Conservation (phyloP, 2,113 vertebrate genomes). For the Smithornis capensis region DNA sequence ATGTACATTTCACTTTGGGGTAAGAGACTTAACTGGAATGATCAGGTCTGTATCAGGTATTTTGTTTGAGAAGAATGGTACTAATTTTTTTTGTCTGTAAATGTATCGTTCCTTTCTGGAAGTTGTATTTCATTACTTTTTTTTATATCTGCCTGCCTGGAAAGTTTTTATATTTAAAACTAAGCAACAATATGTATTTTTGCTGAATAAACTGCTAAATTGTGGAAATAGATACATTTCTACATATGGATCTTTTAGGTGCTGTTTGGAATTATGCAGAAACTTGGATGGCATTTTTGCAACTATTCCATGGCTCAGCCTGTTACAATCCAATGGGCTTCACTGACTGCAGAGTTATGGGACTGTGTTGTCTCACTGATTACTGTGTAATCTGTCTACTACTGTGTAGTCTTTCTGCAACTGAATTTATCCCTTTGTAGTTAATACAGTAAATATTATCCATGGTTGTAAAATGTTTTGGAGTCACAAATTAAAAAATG, state of each 20-base stretch:
- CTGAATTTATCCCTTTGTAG: background rate
- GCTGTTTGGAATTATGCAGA: background rate
- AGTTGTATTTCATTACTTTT: background rate
- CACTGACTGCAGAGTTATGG: background rate
- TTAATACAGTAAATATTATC: background rate
- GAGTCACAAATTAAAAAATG: background rate
- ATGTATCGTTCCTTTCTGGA: background rate
- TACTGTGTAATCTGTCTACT: background rate
- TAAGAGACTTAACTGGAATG: background rate
- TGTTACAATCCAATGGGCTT: background rate
- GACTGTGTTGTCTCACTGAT: background rate
- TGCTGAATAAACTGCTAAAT: background rate
- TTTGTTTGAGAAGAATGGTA: background rate
- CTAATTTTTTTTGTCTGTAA: background rate
- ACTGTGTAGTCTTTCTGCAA: background rate
- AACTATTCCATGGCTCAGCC: background rate
- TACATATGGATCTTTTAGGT: background rate
- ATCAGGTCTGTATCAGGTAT: background rate
- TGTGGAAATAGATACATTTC: background rate
- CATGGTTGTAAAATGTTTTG: background rate
- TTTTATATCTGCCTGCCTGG: background rate
- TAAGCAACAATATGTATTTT: background rate
- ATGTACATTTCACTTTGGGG: background rate
- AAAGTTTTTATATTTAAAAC: slow-evolving; percentile 28
- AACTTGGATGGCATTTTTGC: background rate